phyloP scores from a whole-genome alignment of 1,140 invertebrate genomes.

The Bombyx mandarina region DNA sequence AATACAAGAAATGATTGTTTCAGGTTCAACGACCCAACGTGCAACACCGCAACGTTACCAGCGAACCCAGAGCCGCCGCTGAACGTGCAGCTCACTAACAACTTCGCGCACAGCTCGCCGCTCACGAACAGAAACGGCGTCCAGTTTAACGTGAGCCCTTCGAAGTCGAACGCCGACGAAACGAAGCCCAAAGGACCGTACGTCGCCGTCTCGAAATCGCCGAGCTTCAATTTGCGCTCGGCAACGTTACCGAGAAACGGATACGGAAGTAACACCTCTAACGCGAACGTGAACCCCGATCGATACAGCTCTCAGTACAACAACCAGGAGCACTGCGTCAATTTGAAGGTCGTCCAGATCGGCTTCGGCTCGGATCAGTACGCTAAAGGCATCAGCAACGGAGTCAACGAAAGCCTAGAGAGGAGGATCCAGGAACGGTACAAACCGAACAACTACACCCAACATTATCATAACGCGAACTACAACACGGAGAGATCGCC shows the following conservation, averaged over 20 bases:
- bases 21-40: slow-evolving; percentile 80
- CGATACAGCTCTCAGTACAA: slow-evolving; percentile 69
- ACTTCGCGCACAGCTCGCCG: slow-evolving; percentile 66
- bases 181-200: slow-evolving; percentile 58
- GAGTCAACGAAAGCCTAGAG: slow-evolving; percentile 71
- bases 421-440: slow-evolving; percentile 57
- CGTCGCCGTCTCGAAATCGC: slow-evolving; percentile 57
- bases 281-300: slow-evolving; percentile 63
- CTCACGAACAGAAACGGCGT: slow-evolving; percentile 64
- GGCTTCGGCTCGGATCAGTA: slow-evolving; percentile 62
- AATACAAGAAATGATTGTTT: slow-evolving; percentile 26
- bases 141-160: slow-evolving; percentile 63
- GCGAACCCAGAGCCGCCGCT: slow-evolving; percentile 24
- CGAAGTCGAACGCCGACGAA: slow-evolving; percentile 60
- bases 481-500: slow-evolving; percentile 53
- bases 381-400: slow-evolving; percentile 60
- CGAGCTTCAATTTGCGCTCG: slow-evolving; percentile 73
- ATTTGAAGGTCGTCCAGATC: slow-evolving; percentile 71
- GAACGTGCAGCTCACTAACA: slow-evolving; percentile 41
- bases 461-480: slow-evolving; percentile 51
- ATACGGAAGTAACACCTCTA: slow-evolving; percentile 65
- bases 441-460: slow-evolving; percentile 59
- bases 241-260: slow-evolving; percentile 81
- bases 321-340: slow-evolving; percentile 68
- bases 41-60: slow-evolving; percentile 54